Percentiles rank a stretch among this genome's conserved stretches.
These are phyloP conservation scores for Syndactyla subalaris DNA, from an alignment of 2,797 vertebrate genomes.

Conservation along the genomic window DNA sequence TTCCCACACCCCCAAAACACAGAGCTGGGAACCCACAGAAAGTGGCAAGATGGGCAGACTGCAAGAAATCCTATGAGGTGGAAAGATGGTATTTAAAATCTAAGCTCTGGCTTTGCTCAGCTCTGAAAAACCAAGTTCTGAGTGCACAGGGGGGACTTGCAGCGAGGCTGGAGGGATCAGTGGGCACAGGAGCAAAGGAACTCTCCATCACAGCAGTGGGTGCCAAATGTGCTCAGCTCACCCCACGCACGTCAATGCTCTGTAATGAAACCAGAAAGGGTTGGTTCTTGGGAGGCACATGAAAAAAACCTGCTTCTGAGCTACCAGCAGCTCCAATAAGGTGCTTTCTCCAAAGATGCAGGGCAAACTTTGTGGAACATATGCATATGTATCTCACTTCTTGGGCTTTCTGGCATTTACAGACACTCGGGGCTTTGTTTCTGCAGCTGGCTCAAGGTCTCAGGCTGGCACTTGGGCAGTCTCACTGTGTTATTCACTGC, in stretches of 20 bases:
- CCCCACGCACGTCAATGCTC: not conserved
- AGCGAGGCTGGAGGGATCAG: not conserved
- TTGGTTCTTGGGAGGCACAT: not conserved
- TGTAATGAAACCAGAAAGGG: not conserved
- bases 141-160: not conserved
- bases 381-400: not conserved
- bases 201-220: not conserved
- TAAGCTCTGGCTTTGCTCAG: not conserved
- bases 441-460: conserved; percentile 21
- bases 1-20: not conserved
- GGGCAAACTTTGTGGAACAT: not conserved
- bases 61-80: not conserved
- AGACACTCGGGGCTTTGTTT: not conserved
- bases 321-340: not conserved
- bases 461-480: not conserved
- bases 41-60: not conserved
- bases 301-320: not conserved
- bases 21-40: not conserved
- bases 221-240: not conserved
- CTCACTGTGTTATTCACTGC: not conserved
- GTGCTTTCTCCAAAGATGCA: not conserved
- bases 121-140: not conserved
- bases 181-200: fast-evolving
- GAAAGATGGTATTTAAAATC: not conserved
- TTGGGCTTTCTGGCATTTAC: not conserved